A percentile compares a stretch with the other conserved stretches of the same genome.
Evolutionary conservation across 2,797 vertebrate species (phyloP).

Genomic region (Manis crassicaudata): DNA sequence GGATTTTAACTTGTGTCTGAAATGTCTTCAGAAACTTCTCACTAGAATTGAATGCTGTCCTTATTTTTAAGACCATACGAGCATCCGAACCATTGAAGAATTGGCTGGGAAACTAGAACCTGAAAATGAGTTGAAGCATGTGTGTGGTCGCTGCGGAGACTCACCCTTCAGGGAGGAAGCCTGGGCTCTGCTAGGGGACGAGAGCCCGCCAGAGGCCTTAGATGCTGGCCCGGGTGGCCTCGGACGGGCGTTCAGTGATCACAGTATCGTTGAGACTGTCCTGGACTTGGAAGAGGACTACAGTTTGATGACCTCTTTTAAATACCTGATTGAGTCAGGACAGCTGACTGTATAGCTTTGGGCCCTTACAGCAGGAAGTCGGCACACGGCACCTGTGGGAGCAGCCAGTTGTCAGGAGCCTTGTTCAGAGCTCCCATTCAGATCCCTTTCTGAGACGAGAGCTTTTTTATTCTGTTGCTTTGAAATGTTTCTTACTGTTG

Average conservation of each 20-base stretch:
- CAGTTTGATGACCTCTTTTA: conserved; percentile 72
- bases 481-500: conserved; percentile 51
- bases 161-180: conserved; percentile 73
- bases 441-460: neutral
- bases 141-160: conserved; percentile 58
- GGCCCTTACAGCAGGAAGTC: neutral
- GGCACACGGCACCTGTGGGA: too few relatives aligned
- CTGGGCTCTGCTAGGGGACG: conserved; percentile 72
- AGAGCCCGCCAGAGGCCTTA: conserved; percentile 59
- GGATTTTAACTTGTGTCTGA: neutral
- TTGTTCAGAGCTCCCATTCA: neutral
- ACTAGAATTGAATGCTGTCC: conserved; percentile 36
- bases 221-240: conserved; percentile 21
- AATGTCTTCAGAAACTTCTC: neutral
- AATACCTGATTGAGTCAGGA: conserved; percentile 70
- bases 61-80: conserved; percentile 78
- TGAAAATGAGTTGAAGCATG: conserved; percentile 71
- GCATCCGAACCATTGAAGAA: conserved; percentile 77
- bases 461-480: conserved; percentile 52
- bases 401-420: too few relatives aligned
- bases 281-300: conserved; percentile 84
- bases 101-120: conserved; percentile 79
- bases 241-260: conserved; percentile 74
- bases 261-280: conserved; percentile 80
- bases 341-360: neutral